Percentiles rank a stretch among this genome's conserved stretches.
These are phyloP conservation scores for Sphaerodactylus townsendi DNA, from an alignment of 2,113 vertebrate species.

Conservation along the genomic window DNA sequence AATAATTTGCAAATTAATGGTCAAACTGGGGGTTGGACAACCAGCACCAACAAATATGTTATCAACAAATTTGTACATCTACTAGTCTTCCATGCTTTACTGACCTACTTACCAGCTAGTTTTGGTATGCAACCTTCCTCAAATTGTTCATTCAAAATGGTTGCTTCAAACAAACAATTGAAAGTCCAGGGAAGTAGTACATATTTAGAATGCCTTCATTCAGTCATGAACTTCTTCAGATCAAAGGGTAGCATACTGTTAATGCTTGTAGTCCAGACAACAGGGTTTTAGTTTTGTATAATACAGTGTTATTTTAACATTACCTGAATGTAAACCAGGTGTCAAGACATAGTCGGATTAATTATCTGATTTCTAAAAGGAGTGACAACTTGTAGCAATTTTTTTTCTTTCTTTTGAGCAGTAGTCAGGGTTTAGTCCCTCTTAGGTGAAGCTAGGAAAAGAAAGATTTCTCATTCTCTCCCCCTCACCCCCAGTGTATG, in stretches of 20 bases:
- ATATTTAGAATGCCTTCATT: neutral
- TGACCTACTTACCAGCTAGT: conserved; percentile 16
- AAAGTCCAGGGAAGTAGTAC: neutral
- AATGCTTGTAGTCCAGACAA: neutral
- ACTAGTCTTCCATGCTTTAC: neutral
- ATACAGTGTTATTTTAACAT: neutral
- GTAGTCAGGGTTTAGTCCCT: neutral
- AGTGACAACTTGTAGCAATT: neutral
- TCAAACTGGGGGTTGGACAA: neutral
- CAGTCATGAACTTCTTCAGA: conserved; percentile 21
- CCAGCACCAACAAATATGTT: neutral
- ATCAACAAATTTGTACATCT: neutral
- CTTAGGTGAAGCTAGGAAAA: neutral
- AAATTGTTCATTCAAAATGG: conserved; percentile 20
- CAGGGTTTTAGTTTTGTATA: neutral
- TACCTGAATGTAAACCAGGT: conserved; percentile 3
- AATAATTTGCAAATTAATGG: neutral
- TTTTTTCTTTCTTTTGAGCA: neutral
- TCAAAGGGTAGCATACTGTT: conserved; percentile 5
- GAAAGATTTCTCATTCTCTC: neutral
- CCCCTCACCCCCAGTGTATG: too few relatives aligned
- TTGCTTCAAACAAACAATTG: neutral
- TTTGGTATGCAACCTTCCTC: conserved; percentile 17
- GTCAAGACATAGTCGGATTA: conserved; percentile 5
- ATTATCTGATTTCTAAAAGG: neutral